phyloP scores from a whole-genome alignment of 2,888 invertebrate species.

The Elaeidobius kamerunicus region DNA sequence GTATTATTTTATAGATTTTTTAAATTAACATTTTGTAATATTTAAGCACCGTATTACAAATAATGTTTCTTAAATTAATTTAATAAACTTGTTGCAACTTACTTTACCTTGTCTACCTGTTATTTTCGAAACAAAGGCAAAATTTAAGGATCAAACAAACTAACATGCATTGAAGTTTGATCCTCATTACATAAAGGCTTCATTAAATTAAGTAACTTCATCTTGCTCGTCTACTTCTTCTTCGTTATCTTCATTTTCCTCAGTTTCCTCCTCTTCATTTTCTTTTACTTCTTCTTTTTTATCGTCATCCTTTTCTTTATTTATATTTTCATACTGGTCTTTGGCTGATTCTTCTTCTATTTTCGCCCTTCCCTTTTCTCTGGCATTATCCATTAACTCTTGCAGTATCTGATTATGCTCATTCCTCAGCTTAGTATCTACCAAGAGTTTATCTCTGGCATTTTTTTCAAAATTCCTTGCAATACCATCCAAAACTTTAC shows the following conservation, averaged over 20 bases:
- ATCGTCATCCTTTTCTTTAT: background rate
- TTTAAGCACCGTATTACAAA: no score
- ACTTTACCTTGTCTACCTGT: no score
- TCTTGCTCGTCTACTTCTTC: no score
- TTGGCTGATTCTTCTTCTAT: constrained; percentile 5
- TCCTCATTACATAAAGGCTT: no score
- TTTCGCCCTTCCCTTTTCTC: constrained; percentile 7
- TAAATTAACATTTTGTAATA: no score
- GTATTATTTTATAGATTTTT: no score
- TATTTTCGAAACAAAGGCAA: no score
- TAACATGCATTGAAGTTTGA: no score
- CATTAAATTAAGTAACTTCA: no score
- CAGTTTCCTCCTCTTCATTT: constrained; percentile 13
- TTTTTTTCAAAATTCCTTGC: constrained; percentile 15
- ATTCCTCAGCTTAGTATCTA: background rate
- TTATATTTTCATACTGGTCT: background rate
- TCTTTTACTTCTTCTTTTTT: constrained; percentile 14
- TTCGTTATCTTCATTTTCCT: constrained; percentile 9
- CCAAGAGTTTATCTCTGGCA: constrained; percentile 1
- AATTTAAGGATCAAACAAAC: no score
- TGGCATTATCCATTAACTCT: constrained; percentile 8
- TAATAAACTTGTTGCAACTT: no score
- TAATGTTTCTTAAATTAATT: no score
- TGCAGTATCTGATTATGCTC: constrained; percentile 10
- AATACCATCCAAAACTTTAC: constrained; percentile 15